phyloP scores from a whole-genome alignment of 1,140 invertebrate genomes.

The Drosophila guanche region DNA sequence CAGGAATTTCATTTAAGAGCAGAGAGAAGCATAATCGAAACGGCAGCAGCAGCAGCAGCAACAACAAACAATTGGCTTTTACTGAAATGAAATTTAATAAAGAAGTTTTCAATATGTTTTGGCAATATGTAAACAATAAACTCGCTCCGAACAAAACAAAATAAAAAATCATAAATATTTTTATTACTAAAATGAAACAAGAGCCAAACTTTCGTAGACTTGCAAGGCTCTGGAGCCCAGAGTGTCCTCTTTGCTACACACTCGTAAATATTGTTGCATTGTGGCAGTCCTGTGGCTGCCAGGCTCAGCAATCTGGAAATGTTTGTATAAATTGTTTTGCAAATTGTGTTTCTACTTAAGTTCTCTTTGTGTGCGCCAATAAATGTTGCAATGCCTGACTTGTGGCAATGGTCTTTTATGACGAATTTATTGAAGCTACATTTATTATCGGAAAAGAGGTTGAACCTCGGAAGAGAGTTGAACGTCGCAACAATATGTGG shows the following conservation, averaged over 20 bases:
- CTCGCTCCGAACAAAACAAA: conserved; percentile 33
- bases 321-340: conserved; percentile 49
- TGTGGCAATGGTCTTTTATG: conserved; percentile 49
- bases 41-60: conserved; percentile 31
- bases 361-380: conserved; percentile 31
- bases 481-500: conserved; percentile 60
- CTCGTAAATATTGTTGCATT: conserved; percentile 30
- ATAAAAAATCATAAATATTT: conserved; percentile 63
- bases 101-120: conserved; percentile 71
- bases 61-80: conserved; percentile 61
- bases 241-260: conserved; percentile 43
- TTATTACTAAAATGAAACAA: conserved; percentile 54
- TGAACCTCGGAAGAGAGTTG: conserved; percentile 32
- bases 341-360: conserved; percentile 46
- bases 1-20: conserved; percentile 41
- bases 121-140: conserved; percentile 71
- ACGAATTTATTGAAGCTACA: conserved; percentile 61
- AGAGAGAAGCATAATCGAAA: conserved; percentile 47
- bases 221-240: neutral
- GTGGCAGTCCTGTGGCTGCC: conserved; percentile 30
- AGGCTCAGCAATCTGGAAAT: conserved; percentile 51
- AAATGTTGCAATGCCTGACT: conserved; percentile 59
- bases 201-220: conserved; percentile 33
- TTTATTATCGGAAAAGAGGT: conserved; percentile 20
- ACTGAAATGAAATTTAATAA: conserved; percentile 73